These are phyloP conservation scores for Phortica magna DNA, from an alignment of 2,888 invertebrate genomes.

Conservation along the genomic window DNA sequence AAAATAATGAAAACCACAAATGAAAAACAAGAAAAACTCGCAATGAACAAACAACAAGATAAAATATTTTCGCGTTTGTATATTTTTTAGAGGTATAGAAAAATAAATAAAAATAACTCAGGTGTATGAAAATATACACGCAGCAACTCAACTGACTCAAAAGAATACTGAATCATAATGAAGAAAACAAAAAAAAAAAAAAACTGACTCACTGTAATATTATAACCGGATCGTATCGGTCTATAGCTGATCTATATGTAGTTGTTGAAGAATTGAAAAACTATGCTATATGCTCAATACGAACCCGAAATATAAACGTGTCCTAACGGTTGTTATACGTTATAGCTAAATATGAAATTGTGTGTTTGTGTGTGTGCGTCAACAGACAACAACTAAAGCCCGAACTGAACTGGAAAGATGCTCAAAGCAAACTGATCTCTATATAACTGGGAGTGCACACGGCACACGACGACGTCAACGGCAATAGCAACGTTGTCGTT, in stretches of 20 bases:
- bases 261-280: background rate
- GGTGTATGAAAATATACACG: constrained; percentile 57
- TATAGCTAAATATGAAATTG: background rate
- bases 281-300: constrained; percentile 9
- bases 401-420: constrained; percentile 72
- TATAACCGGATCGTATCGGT: background rate
- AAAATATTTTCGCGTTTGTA: constrained; percentile 25
- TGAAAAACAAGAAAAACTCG: constrained; percentile 22
- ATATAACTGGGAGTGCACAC: constrained; percentile 69
- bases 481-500: constrained; percentile 28
- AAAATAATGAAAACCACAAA: constrained; percentile 9
- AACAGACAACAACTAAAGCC: constrained; percentile 59
- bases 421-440: constrained; percentile 73
- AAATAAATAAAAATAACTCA: constrained; percentile 64
- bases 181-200: background rate
- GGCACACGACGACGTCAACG: constrained; percentile 54
- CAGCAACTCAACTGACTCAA: constrained; percentile 20
- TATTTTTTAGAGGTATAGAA: background rate
- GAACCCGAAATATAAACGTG: constrained; percentile 10
- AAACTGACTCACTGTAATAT: constrained; percentile 18
- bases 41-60: background rate
- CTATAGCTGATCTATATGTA: background rate
- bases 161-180: background rate
- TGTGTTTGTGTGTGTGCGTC: background rate
- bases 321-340: background rate